These are phyloP conservation scores for Steatornis caripensis DNA, from an alignment of 2,113 vertebrate species.

Conservation along the genomic window DNA sequence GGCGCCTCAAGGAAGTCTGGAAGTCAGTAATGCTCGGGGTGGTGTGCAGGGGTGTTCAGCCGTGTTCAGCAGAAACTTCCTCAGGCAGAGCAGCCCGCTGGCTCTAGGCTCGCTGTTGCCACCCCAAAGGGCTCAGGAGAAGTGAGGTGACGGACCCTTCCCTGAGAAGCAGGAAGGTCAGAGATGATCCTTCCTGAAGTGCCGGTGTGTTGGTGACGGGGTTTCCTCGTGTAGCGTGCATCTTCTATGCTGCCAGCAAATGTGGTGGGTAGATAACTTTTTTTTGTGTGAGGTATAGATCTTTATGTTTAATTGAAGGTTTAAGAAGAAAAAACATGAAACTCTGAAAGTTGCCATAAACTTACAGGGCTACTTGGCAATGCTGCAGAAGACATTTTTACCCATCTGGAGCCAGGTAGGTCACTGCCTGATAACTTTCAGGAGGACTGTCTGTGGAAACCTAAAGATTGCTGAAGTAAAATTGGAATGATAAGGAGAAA, in stretches of 20 bases:
- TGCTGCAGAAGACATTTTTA: not conserved
- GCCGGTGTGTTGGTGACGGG: not conserved
- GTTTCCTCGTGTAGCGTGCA: accelerated
- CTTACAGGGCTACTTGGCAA: not conserved
- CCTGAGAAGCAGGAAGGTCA: accelerated
- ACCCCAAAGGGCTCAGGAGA: not conserved
- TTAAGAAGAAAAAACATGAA: not conserved
- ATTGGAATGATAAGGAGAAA: not conserved
- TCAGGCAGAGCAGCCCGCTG: accelerated
- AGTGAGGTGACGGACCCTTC: accelerated
- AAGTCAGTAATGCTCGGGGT: accelerated
- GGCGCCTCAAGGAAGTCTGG: accelerated
- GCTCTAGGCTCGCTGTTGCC: accelerated
- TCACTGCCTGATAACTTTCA: not conserved
- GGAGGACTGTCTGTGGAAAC: not conserved
- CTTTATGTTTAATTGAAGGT: not conserved
- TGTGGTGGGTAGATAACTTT: accelerated
- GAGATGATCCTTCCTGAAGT: accelerated
- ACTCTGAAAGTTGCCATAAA: not conserved
- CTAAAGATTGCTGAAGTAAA: not conserved
- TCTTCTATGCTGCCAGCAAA: accelerated
- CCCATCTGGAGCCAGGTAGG: not conserved
- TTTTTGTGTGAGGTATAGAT: not conserved
- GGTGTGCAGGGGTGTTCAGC: accelerated
- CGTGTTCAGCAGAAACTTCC: too few species aligned